These are phyloP conservation scores for Masnerella sp. DNA, from an alignment of 2,888 invertebrate species.

Conservation along the genomic window DNA sequence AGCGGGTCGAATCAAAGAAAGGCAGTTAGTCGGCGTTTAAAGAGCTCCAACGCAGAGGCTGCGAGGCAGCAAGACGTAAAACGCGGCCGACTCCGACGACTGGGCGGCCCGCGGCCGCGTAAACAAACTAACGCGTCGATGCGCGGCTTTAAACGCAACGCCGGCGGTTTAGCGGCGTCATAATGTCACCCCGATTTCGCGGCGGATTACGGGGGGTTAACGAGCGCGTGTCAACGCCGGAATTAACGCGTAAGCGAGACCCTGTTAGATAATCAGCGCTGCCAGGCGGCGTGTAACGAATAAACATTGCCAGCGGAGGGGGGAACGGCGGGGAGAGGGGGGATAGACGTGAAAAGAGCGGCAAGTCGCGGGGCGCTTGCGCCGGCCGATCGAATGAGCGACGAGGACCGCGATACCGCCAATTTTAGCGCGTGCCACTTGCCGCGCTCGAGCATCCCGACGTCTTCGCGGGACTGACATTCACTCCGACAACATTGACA, in stretches of 20 bases:
- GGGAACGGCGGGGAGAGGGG: conserved; percentile 29
- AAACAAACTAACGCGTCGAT: conserved; percentile 31
- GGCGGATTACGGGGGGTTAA: conserved; percentile 56
- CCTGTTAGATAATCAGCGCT: conserved; percentile 58
- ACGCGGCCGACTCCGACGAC: too few species aligned
- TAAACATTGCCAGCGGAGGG: conserved; percentile 45
- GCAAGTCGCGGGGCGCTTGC: conserved; percentile 32
- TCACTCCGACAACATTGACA: conserved; percentile 50
- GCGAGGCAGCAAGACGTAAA: too few species aligned
- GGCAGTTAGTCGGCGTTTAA: too few species aligned
- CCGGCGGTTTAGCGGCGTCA: conserved; percentile 42
- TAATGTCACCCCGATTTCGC: conserved; percentile 54
- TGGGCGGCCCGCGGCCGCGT: too few species aligned
- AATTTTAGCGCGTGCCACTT: conserved; percentile 59
- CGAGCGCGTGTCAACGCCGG: conserved; percentile 58
- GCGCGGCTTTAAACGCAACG: conserved; percentile 38
- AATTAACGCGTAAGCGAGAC: conserved; percentile 57
- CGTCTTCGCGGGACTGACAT: conserved; percentile 47
- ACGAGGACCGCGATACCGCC: conserved; percentile 22
- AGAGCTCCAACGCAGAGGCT: too few species aligned
- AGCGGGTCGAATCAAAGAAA: too few species aligned
- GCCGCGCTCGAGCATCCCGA: conserved; percentile 32
- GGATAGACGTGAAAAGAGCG: conserved; percentile 3
- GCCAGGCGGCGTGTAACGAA: conserved; percentile 58
- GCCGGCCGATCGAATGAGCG: conserved; percentile 20